These are phyloP conservation scores for Cochlearius cochlearius DNA, from an alignment of 2,113 vertebrate species.

Conservation along the genomic window DNA sequence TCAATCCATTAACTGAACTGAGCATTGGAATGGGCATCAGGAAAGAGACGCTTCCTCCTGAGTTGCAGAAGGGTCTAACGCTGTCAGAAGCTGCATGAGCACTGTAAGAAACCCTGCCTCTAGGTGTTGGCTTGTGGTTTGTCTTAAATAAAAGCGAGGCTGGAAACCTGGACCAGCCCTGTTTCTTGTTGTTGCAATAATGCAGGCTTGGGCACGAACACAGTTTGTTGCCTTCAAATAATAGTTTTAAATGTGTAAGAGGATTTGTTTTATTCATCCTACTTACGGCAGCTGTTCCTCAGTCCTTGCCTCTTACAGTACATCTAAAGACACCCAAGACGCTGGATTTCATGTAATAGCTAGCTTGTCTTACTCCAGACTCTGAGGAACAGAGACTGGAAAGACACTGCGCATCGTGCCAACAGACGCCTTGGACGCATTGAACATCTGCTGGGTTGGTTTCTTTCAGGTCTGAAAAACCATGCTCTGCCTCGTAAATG, in stretches of 20 bases:
- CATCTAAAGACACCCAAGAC: not conserved
- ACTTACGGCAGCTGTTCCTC: not conserved
- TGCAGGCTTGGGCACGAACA: not conserved
- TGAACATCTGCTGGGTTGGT: not conserved
- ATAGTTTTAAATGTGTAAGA: not conserved
- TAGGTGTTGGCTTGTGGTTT: not conserved
- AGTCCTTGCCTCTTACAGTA: not conserved
- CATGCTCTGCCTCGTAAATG: fast-evolving
- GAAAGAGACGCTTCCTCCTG: not conserved
- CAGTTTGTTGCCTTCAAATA: not conserved
- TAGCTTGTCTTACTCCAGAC: not conserved
- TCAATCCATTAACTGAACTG: not conserved
- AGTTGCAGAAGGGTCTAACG: not conserved
- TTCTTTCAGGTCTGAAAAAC: not conserved
- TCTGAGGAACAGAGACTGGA: not conserved
- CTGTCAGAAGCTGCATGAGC: not conserved
- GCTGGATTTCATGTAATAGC: not conserved
- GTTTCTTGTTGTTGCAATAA: not conserved
- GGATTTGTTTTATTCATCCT: not conserved
- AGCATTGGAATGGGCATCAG: not conserved
- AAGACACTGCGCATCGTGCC: not conserved
- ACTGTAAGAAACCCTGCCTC: not conserved
- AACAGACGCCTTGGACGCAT: not conserved
- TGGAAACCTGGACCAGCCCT: not conserved
- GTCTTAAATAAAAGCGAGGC: not conserved